Conservation (phyloP, 2,113 vertebrate genomes). For the Hydrochoerus hydrochaeris region DNA sequence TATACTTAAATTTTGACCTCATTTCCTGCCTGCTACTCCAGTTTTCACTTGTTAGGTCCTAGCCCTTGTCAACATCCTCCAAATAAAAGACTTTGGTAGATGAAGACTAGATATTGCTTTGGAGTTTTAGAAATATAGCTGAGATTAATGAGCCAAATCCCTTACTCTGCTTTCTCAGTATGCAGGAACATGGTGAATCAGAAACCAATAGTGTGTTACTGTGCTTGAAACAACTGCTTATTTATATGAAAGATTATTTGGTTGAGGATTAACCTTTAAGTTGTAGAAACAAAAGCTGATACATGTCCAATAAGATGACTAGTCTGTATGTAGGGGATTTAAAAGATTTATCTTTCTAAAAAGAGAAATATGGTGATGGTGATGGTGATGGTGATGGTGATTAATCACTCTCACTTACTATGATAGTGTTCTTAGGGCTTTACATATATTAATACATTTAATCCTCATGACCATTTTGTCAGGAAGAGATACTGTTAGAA, state of each 20-base stretch:
- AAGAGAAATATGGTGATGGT: background rate
- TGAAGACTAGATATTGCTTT: conserved; percentile 2
- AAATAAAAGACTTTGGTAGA: conserved; percentile 27
- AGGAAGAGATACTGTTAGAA: background rate
- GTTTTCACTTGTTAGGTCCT: background rate
- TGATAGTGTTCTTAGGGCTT: background rate
- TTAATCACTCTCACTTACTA: background rate
- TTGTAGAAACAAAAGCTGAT: background rate
- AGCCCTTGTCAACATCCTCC: background rate
- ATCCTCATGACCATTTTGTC: background rate
- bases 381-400: background rate
- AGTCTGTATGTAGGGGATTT: background rate
- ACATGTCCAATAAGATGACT: background rate
- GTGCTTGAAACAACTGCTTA: background rate
- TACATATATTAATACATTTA: background rate
- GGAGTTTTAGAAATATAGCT: background rate
- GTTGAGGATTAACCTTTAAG: background rate
- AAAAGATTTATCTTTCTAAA: conserved; percentile 21
- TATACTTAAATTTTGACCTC: background rate
- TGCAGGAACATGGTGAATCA: background rate
- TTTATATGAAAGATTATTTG: background rate
- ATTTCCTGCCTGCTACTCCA: background rate
- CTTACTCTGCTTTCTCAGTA: background rate
- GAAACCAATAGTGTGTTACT: background rate
- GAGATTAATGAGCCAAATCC: background rate